Evolutionary conservation across 2,797 vertebrate genomes (phyloP), one percentile per base, ranked within the genome.

Genomic region (Borostomias antarcticus): DNA sequence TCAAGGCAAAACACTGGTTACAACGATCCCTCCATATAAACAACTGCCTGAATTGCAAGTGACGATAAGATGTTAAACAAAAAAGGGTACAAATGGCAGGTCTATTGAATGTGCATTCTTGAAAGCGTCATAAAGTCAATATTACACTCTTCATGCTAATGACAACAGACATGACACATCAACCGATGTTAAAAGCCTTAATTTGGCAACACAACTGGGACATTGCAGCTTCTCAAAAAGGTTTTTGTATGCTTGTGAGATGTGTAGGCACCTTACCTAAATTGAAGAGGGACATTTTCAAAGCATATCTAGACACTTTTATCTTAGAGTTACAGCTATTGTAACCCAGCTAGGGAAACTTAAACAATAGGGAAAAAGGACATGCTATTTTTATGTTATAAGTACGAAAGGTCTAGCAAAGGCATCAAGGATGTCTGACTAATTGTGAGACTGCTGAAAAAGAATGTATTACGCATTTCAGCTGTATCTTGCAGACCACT

Each of bases 191-290:
- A 43, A 60, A 64, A 72, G 57, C 52, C 26, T 37, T 58, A n/a
- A 47, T 76, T 72, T 68, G 26, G 26, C 26, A 15, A 75, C 48
- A 63, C 43, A 64, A 43, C 63, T 57, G 57, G 64, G 66, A 64
- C 45, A 37, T 32, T 43, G 30, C 59, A 51, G 28, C 28, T 9
- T 71, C 50, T 78, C 62, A 69, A 51, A 19, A 68, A 63, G 62
- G 51, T 59, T 69, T 73, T 56, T 60, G 28, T 62, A 51, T 15
- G 62, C 25, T 56, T 72, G 72, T 53, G 45, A 59, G 50, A 62
- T 26, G 66, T 30, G 37, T 72, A 75, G 78, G 76, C 68, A 74
- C 57, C 64, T 70, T 51, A 70, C 79, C 59, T 68, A 71, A 70
- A 66, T 53, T 30, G 67, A 52, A 48, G 56, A 64, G 73, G 52